Evolutionary conservation across 37 sponge, comb jelly and placozoan genomes (phyloP).

Genomic region (Chondrilla cf. caribensis): DNA sequence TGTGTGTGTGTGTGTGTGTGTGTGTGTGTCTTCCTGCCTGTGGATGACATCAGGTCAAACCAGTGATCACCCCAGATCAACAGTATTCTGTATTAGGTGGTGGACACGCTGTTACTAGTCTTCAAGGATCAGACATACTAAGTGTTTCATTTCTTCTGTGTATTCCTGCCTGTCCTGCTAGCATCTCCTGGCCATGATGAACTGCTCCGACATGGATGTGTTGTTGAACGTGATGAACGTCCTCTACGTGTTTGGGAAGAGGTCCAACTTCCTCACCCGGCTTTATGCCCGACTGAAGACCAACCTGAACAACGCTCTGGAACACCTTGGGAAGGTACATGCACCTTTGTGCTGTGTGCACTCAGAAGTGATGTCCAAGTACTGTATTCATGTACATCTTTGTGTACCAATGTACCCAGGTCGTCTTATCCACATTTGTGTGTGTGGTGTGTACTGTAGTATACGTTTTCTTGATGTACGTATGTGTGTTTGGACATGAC

Average conservation of each 20-base stretch:
- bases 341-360: background rate
- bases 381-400: background rate
- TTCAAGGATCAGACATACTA: too few species aligned
- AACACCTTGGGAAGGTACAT: slow-evolving; percentile 86
- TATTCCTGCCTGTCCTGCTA: slow-evolving; percentile 6
- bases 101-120: too few species aligned
- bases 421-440: background rate
- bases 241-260: slow-evolving; percentile 94
- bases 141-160: background rate
- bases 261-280: slow-evolving; percentile 91
- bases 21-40: background rate
- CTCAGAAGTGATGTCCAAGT: background rate
- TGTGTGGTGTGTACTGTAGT: background rate
- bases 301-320: slow-evolving; percentile 66
- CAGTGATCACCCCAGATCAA: too few species aligned
- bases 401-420: background rate
- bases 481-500: too few species aligned
- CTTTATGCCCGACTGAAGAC: slow-evolving; percentile 62
- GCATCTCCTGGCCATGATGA: slow-evolving; percentile 83
- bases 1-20: slow-evolving; percentile 18
- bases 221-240: slow-evolving; percentile 94
- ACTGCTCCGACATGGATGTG: slow-evolving; percentile 86
- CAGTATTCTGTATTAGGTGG: too few species aligned
- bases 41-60: slow-evolving; percentile 1
- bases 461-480: too few species aligned